Evolutionary conservation across 1,140 invertebrate genomes (phyloP), one percentile per base, ranked within the genome.

Genomic region (Zophobas atratus): DNA sequence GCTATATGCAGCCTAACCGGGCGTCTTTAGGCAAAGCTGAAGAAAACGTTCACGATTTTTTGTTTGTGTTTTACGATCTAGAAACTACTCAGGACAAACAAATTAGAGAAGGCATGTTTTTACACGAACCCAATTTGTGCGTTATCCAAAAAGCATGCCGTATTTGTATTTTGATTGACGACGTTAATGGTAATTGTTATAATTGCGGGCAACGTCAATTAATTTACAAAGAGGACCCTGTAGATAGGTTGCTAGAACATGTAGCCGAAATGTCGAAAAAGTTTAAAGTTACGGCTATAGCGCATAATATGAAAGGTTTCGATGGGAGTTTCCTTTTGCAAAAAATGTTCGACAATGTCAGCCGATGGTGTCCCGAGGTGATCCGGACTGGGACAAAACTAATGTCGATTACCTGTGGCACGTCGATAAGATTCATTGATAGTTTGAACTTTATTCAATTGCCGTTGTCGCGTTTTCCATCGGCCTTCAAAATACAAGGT

Each of bases 41-140:
- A 20, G 20, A 20, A 20, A 20, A 20, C 20, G 20, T 20, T 20
- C 20, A 20, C 20, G 20, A 20, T 20, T 20, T 20, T 20, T 20
- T 20, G 20, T 20, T 20, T 20, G 20, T 20, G 20, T 60, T 60
- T 6, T 63, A 63, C 39, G 57, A 63, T n/a, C 32, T 63, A 8
- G 57, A 63, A 67, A 67, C 60, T 3, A 67, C 2, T 2, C 60
- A 67, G 39, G 60, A 39, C 35, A 67, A 46, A 46, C 20, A 67
- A 3, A 32, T 55, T 4, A 32, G 34, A 3, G 39, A 67, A 32
- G 41, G 20, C 20, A 20, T 20, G 20, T 67, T 32, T 34, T 20
- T 67, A 5, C 60, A 67, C 20, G 41, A 67, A 67, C 6, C 20
- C n/a, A 67, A 67, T 46, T 36, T 67, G n/a, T 67, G 60, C 34